Conservation (phyloP, 2,113 vertebrate genomes). For the Noturus placidus region DNA sequence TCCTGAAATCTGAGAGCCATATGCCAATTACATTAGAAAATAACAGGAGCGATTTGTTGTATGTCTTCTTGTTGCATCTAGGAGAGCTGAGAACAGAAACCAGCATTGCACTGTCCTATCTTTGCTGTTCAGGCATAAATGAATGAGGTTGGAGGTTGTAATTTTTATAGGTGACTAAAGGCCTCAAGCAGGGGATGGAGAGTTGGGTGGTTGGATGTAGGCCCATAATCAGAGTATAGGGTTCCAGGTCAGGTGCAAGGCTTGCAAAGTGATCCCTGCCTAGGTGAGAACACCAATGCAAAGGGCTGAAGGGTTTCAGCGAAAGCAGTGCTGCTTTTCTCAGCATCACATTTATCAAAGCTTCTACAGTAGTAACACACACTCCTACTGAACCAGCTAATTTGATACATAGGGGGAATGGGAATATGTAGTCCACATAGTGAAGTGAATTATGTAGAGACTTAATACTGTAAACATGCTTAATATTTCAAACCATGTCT, state of each 20-base stretch:
- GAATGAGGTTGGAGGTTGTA: not conserved
- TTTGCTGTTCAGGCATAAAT: slow-evolving; percentile 8
- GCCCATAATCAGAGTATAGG: slow-evolving; percentile 39
- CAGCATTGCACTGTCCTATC: not conserved
- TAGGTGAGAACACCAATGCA: slow-evolving; percentile 30
- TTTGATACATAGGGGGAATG: not conserved
- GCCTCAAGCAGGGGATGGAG: not conserved
- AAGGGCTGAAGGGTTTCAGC: slow-evolving; percentile 29
- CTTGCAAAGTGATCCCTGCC: slow-evolving; percentile 50
- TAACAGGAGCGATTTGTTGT: slow-evolving; percentile 54
- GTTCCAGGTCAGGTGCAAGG: slow-evolving; percentile 48
- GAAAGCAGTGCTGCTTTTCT: slow-evolving; percentile 31
- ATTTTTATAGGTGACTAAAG: slow-evolving; percentile 15
- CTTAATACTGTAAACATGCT: not conserved
- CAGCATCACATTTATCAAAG: slow-evolving; percentile 13
- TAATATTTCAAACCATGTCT: slow-evolving; percentile 9
- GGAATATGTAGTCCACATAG: not conserved
- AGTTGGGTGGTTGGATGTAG: not conserved
- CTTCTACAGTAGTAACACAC: not conserved
- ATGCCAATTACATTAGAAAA: slow-evolving; percentile 53
- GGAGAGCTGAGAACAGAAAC: slow-evolving; percentile 29
- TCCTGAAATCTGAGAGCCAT: slow-evolving; percentile 57
- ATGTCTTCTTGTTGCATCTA: slow-evolving; percentile 35
- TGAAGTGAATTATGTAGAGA: not conserved
- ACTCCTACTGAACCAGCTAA: not conserved